Conservation (phyloP, 2,888 invertebrate species). For the Desoria tigrina region DNA sequence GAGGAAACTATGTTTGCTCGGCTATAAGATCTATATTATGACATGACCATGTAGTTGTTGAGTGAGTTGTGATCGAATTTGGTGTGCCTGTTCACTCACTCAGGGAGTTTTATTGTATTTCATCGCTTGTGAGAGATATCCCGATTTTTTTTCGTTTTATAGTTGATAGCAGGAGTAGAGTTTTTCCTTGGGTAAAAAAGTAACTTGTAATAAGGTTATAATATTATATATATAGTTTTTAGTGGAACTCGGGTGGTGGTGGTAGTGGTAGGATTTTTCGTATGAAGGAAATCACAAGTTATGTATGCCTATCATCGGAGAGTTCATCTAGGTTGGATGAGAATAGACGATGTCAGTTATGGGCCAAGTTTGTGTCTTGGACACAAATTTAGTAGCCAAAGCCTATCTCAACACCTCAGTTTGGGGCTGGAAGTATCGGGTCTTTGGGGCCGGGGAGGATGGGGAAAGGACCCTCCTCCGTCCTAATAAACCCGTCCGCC, state of each 20-base stretch:
- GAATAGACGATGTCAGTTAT: constrained; percentile 54
- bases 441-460: constrained; percentile 3
- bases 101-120: constrained; percentile 4
- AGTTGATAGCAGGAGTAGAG: too few species aligned
- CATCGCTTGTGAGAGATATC: not conserved
- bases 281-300: constrained; percentile 52
- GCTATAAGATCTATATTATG: too few species aligned
- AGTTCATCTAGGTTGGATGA: constrained; percentile 51
- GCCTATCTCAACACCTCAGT: constrained; percentile 42
- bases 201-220: not conserved
- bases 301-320: constrained; percentile 53
- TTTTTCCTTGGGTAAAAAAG: too few species aligned
- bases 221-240: not conserved
- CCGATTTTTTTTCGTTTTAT: too few species aligned
- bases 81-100: not conserved
- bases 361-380: constrained; percentile 46
- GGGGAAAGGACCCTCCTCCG: not conserved
- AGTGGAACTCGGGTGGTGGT: too few species aligned
- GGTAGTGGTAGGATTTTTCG: not conserved
- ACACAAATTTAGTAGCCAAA: constrained; percentile 36
- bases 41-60: constrained; percentile 7
- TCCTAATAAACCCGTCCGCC: constrained; percentile 9
- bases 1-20: too few species aligned
- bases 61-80: constrained; percentile 16
- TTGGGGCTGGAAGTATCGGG: too few species aligned